Evolutionary conservation across 2,888 invertebrate genomes (phyloP).

Genomic region (Drosophila mimetica): DNA sequence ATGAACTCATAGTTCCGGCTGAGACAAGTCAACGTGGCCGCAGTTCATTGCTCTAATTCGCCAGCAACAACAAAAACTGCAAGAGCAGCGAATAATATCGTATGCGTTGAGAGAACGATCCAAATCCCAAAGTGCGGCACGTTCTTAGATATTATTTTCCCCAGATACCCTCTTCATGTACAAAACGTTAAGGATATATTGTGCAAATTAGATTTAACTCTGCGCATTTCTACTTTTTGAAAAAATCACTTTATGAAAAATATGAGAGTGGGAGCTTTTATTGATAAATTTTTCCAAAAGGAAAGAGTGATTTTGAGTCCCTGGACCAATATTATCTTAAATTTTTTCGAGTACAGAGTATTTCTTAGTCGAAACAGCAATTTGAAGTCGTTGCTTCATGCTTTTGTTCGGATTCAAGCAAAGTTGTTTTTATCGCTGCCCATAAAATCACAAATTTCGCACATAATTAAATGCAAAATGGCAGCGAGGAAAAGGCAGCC

Average conservation of each 20-base stretch:
- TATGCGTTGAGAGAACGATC: constrained; percentile 25
- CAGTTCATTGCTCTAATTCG: constrained; percentile 71
- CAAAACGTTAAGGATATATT: not conserved
- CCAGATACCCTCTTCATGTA: constrained; percentile 2
- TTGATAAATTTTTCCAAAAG: too few relatives aligned
- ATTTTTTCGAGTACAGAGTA: too few relatives aligned
- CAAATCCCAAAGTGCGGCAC: constrained; percentile 28
- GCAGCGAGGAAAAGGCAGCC: constrained; percentile 20
- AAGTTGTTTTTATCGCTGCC: constrained; percentile 28
- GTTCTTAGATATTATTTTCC: constrained; percentile 34
- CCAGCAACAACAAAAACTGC: constrained; percentile 13
- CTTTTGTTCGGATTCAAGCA: constrained; percentile 39
- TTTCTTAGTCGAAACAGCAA: not conserved
- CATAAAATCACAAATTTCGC: constrained; percentile 48
- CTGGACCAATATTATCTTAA: too few relatives aligned
- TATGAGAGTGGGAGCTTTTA: too few relatives aligned
- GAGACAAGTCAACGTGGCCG: constrained; percentile 35
- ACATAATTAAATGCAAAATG: constrained; percentile 50
- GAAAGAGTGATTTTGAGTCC: too few relatives aligned
- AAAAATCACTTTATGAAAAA: not conserved
- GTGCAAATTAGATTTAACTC: too few relatives aligned
- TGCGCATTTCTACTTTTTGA: not conserved
- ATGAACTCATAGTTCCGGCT: constrained; percentile 76
- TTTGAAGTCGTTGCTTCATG: not conserved
- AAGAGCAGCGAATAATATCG: constrained; percentile 20